These are phyloP conservation scores for Penaeus indicus DNA, from an alignment of 1,140 invertebrate species.

Conservation along the genomic window DNA sequence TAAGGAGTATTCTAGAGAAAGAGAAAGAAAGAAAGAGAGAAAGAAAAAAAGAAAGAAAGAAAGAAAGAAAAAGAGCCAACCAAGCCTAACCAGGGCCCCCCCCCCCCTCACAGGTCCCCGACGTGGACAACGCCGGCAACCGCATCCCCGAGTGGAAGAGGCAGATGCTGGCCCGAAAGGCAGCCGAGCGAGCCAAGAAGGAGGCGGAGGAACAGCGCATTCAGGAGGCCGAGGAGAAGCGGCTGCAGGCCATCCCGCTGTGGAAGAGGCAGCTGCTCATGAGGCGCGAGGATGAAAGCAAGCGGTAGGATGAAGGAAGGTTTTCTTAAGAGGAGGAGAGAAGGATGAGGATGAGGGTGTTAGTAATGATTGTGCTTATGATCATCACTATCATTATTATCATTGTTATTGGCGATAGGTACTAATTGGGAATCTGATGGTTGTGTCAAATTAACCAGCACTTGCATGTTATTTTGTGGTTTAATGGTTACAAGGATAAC, in stretches of 20 bases:
- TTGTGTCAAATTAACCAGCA: too few relatives aligned
- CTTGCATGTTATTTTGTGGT: too few relatives aligned
- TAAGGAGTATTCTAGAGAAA: too few relatives aligned
- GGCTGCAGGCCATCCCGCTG: constrained; percentile 87
- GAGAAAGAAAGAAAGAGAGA: too few relatives aligned
- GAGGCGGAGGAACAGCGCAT: constrained; percentile 88
- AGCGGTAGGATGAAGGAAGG: constrained; percentile 35
- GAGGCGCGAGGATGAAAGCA: constrained; percentile 79
- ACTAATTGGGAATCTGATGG: too few relatives aligned
- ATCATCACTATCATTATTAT: too few relatives aligned
- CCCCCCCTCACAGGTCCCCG: constrained; percentile 79
- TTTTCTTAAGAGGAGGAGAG: neutral
- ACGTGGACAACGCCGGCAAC: constrained; percentile 88
- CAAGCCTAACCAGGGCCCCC: neutral
- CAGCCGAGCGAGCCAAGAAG: constrained; percentile 90
- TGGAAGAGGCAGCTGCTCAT: constrained; percentile 92
- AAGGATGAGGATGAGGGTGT: neutral
- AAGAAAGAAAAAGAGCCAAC: too few relatives aligned
- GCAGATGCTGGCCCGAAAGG: constrained; percentile 93
- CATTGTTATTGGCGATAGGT: too few relatives aligned
- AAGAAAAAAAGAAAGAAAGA: too few relatives aligned
- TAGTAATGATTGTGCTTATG: neutral
- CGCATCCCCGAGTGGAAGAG: constrained; percentile 93
- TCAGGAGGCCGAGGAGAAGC: constrained; percentile 86
- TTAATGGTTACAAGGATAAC: too few relatives aligned